Conservation (phyloP, 2,113 vertebrate genomes). For the Ammodramus savannarum region DNA sequence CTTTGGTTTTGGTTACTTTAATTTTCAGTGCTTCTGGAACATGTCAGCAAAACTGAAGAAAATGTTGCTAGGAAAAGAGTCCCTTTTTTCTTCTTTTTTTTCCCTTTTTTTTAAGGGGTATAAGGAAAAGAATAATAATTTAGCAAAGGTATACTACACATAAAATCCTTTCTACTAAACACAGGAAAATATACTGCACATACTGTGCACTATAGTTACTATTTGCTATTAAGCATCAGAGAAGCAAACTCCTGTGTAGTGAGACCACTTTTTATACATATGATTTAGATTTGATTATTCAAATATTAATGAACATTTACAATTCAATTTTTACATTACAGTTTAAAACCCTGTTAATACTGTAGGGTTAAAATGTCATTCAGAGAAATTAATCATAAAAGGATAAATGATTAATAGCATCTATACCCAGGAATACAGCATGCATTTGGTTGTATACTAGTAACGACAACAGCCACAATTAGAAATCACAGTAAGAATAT, state of each 20-base stretch:
- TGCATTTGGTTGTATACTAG: not conserved
- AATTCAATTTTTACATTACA: not conserved
- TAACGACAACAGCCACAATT: not conserved
- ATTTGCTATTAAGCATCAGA: not conserved
- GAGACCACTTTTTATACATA: not conserved
- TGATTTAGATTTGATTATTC: not conserved
- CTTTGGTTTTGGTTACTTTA: not conserved
- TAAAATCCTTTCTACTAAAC: constrained; percentile 9
- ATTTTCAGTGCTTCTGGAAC: not conserved
- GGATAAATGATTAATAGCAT: not conserved
- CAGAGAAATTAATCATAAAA: not conserved
- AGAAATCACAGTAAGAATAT: not conserved
- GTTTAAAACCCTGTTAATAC: not conserved
- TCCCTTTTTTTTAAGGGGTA: not conserved
- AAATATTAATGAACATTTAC: not conserved
- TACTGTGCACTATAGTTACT: not conserved
- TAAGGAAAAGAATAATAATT: not conserved
- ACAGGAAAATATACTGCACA: not conserved
- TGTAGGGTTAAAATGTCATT: not conserved
- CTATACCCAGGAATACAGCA: not conserved
- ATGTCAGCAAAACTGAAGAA: not conserved
- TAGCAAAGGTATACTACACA: not conserved
- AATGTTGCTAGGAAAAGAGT: not conserved
- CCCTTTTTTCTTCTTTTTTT: not conserved
- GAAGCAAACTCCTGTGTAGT: not conserved